Conservation (phyloP, 2,888 invertebrate species). For the Charanyca ferruginea region DNA sequence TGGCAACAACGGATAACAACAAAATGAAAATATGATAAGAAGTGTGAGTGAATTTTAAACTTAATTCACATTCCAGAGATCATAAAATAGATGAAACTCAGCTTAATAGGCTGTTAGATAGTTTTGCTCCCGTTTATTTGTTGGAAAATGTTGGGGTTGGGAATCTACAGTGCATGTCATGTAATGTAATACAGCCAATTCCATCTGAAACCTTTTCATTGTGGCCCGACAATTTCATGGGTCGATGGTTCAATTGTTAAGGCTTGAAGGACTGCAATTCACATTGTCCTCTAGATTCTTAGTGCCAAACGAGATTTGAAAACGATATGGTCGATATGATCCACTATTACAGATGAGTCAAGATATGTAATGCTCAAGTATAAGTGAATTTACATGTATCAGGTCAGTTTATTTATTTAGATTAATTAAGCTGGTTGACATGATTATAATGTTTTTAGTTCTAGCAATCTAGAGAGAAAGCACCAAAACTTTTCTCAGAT, state of each 20-base stretch:
- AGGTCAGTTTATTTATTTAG: background rate
- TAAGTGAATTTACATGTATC: slow-evolving; percentile 17
- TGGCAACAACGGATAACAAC: slow-evolving; percentile 38
- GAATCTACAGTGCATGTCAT: slow-evolving; percentile 24
- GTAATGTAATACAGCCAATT: slow-evolving; percentile 42
- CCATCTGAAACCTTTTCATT: slow-evolving; percentile 52
- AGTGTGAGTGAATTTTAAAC: slow-evolving; percentile 13
- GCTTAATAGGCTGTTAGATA: slow-evolving; percentile 6
- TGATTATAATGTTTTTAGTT: background rate
- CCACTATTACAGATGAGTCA: slow-evolving; percentile 2
- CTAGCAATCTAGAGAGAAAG: background rate
- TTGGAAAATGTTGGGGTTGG: slow-evolving; percentile 19
- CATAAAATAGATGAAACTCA: slow-evolving; percentile 21
- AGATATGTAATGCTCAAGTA: background rate
- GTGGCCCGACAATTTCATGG: slow-evolving; percentile 59
- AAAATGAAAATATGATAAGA: slow-evolving; percentile 29
- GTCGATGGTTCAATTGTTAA: slow-evolving; percentile 57
- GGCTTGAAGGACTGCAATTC: slow-evolving; percentile 51
- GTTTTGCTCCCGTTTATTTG: slow-evolving; percentile 14
- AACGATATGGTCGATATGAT: slow-evolving; percentile 39
- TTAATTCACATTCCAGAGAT: slow-evolving; percentile 15
- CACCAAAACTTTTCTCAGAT: background rate
- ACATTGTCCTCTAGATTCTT: slow-evolving; percentile 44
- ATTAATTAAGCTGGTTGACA: slow-evolving; percentile 5
- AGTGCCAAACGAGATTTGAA: slow-evolving; percentile 34